Conservation (phyloP, 2,113 vertebrate genomes). For the Mystacornis crossleyi region DNA sequence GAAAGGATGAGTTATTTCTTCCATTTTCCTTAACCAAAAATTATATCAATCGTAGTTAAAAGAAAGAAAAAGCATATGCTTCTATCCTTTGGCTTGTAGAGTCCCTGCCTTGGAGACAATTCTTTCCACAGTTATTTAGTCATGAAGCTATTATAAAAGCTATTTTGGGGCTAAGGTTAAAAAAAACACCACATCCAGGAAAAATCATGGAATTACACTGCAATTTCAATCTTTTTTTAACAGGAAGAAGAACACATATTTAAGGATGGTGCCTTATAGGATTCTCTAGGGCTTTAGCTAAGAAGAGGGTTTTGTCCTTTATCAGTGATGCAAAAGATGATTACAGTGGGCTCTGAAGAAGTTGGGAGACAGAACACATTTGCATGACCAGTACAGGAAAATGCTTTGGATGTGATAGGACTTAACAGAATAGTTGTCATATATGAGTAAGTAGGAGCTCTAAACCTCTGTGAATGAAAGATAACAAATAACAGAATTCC, state of each 20-base stretch:
- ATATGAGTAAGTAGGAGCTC: neutral
- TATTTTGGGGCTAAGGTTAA: neutral
- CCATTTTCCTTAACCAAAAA: neutral
- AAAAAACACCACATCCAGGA: neutral
- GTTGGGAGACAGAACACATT: neutral
- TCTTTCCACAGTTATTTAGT: neutral
- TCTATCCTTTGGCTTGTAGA: neutral
- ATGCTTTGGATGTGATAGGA: neutral
- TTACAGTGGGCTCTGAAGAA: neutral
- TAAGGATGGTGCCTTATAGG: neutral
- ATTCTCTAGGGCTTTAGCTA: neutral
- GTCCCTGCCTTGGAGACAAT: neutral
- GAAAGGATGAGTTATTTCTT: neutral
- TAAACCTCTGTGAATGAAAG: neutral
- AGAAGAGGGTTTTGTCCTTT: neutral
- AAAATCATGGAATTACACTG: neutral
- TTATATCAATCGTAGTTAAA: neutral
- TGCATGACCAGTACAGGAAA: neutral
- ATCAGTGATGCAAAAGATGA: neutral
- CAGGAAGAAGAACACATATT: neutral
- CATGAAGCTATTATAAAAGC: neutral
- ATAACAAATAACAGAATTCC: neutral
- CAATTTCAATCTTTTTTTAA: neutral
- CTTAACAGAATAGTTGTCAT: neutral
- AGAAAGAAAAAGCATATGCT: neutral